Evolutionary conservation across 1,140 invertebrate species (phyloP), one percentile per base, ranked within the genome.

Genomic region (Lethocerus indicus): DNA sequence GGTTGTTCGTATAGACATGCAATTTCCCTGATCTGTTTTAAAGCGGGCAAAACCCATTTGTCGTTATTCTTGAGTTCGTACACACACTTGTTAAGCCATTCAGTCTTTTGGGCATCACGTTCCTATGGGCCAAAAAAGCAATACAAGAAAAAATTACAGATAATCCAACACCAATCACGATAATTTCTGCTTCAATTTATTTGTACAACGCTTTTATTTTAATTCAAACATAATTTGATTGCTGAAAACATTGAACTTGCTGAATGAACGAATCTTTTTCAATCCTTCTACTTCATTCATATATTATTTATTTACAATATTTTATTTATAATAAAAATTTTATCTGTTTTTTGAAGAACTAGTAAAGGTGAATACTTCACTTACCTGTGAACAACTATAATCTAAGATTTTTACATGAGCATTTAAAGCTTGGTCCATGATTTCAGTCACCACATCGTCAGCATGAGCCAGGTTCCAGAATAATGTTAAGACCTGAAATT

Each of bases 371-470:
- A 18, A 16, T 7, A 35, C 14, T 47, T 3, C 13, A 32, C 51
- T 56, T 57, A 74, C 73, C 67, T 79, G 78, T 42, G 90, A 93
- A 68, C 92, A 96, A 61, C 90, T 94, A 61, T 95, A 97, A 68
- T 98, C 93, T 27, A 98, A 71, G 63, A 98, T 97, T 73, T 98
- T 98, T 6, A 95, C 87, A 64, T 97, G 91, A 54, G 93, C 91
- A 41, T 78, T 79, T 42, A 98, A 66, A 1, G 93, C 92, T 62
- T 96, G 90, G 67, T 98, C 93, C 79, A 97, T 90, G 55, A 97
- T 95, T 67, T 98, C 93, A 2, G 88, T 94, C 43, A 89, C 86
- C 36, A 95, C 86, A 67, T 97, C 91, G 60, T 92, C 86, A 47
- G 87, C 90, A 67, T 96, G 91, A 18, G 92, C 91, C 60, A 98